Evolutionary conservation across 2,113 vertebrate genomes (phyloP), one percentile per base, ranked within the genome.

Genomic region (Bos indicus): DNA sequence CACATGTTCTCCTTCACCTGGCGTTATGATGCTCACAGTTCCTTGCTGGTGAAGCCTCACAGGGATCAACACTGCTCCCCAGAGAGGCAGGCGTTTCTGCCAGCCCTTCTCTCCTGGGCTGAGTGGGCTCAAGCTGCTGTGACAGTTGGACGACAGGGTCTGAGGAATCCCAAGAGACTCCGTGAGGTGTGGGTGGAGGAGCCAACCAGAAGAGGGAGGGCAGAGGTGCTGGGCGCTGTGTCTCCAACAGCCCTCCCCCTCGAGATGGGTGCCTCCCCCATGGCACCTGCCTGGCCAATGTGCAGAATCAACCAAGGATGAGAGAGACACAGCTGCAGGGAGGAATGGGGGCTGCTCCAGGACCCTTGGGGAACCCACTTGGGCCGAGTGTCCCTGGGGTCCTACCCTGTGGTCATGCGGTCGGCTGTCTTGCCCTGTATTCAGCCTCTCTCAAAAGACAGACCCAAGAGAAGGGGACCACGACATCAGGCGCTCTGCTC

Each of bases 81-180:
- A 80, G 30, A 86, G 0, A 36, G 90, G 62, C 21, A 19, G 30
- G 84, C n/a, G 54, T 6, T 46, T 78, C 94, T 33, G 64, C 77
- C 71, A 57, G 84, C 97, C 96, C 90, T 90, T 52, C 81, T 77
- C n/a, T 87, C 67, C 84, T 48, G 43, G 85, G 67, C 23, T 7
- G 21, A 40, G 28, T 0, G 4, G 74, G 71, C 40, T 62, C 52
- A 54, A 82, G 97, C 91, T 90, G 94, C 96, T 80, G 88, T 87
- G 95, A 97, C 89, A 95, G 96, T 5, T 26, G 90, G 98, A 92
- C 91, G 93, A 97, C 85, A 97, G 96, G 92, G 87, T 14, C 71
- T 12, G 0, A 60, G 91, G 88, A 62, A 91, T 40, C 51, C 56
- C 5, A 7, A 60, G 40, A 90, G 51, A 82, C 23, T 91, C 87